Evolutionary conservation across 2,797 vertebrate genomes (phyloP).

Genomic region (Protosalanx chinensis): DNA sequence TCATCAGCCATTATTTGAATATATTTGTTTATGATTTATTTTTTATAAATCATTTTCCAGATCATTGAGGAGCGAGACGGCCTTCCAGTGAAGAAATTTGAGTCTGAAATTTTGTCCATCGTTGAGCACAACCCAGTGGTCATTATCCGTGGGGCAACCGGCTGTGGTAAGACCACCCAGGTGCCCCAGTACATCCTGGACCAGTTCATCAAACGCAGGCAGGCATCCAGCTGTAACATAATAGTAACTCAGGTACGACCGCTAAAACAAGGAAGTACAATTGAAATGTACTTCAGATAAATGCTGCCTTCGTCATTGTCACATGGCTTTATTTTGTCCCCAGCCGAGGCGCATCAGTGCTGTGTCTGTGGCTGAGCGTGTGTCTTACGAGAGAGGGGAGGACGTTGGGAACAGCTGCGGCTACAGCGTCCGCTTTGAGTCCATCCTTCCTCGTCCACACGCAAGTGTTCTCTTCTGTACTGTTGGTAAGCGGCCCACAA

Average conservation of each 20-base stretch:
- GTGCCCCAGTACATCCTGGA: slow-evolving; percentile 96
- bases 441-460: slow-evolving; percentile 88
- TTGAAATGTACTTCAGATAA: neutral
- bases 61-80: slow-evolving; percentile 75
- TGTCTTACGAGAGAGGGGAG: slow-evolving; percentile 86
- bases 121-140: slow-evolving; percentile 79
- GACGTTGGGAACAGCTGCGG: slow-evolving; percentile 92
- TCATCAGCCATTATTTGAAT: neutral
- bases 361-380: slow-evolving; percentile 91
- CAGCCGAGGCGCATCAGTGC: slow-evolving; percentile 96
- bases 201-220: slow-evolving; percentile 73
- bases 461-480: slow-evolving; percentile 95
- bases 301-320: neutral
- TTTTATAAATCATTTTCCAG: slow-evolving; percentile 52
- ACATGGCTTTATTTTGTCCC: neutral
- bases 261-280: neutral
- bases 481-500: slow-evolving; percentile 77
- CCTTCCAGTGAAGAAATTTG: slow-evolving; percentile 91
- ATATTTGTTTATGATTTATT: too few relatives aligned
- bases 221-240: slow-evolving; percentile 88
- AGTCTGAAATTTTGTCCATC: slow-evolving; percentile 80
- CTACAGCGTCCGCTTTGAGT: slow-evolving; percentile 96
- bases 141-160: slow-evolving; percentile 91
- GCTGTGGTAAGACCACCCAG: slow-evolving; percentile 96
- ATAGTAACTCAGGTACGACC: slow-evolving; percentile 90